These are phyloP conservation scores for Scartelaos histophorus DNA, from an alignment of 2,113 vertebrate species.

Conservation along the genomic window DNA sequence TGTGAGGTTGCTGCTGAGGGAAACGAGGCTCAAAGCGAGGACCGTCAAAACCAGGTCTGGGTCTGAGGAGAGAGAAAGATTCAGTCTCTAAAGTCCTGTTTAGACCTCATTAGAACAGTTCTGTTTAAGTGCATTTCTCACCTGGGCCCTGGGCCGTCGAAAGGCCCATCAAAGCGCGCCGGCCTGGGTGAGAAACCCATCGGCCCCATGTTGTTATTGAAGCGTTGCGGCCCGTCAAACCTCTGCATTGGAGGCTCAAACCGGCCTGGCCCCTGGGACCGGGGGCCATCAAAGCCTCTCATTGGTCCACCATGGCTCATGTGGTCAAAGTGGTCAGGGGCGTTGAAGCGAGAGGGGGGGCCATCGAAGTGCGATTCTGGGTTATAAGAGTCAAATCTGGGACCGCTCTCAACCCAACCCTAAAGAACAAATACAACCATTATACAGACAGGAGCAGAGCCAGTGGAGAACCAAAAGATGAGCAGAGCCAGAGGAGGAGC, in stretches of 20 bases:
- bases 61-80: not conserved
- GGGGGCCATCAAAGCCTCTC: constrained; percentile 66
- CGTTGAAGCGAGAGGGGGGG: constrained; percentile 68
- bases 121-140: constrained; percentile 15
- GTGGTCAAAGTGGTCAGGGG: constrained; percentile 27
- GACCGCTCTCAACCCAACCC: constrained; percentile 81
- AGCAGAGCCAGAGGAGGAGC: no score
- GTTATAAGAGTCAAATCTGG: constrained; percentile 56
- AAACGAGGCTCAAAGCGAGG: constrained; percentile 77
- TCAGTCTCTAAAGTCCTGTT: not conserved
- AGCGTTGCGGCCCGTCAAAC: constrained; percentile 36
- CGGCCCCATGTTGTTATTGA: constrained; percentile 44
- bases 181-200: constrained; percentile 62
- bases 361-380: constrained; percentile 23
- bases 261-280: constrained; percentile 56
- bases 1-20: constrained; percentile 67
- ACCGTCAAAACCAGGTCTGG: constrained; percentile 76
- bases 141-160: constrained; percentile 65
- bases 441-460: not conserved
- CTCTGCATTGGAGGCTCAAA: constrained; percentile 78
- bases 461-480: no score
- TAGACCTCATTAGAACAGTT: no score
- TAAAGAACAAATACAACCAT: not conserved
- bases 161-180: constrained; percentile 64
- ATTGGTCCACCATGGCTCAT: constrained; percentile 73